Percentiles rank a stretch among this genome's conserved stretches.
These are phyloP conservation scores for Stegana nigrithorax DNA, from an alignment of 2,888 invertebrate species.

Conservation along the genomic window DNA sequence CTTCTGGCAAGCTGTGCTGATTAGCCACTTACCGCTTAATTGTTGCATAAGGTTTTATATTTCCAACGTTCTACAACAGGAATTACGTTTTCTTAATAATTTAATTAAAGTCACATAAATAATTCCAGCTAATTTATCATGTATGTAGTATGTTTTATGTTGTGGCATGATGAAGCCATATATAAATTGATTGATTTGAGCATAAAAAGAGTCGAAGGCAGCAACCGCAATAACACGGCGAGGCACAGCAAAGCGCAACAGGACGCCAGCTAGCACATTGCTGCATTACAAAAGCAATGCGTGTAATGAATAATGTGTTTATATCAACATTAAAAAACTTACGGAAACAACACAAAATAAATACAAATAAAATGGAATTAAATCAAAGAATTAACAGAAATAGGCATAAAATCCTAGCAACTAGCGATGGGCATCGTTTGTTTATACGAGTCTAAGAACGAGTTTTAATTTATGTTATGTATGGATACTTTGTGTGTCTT, in stretches of 20 bases:
- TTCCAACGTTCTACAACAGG: neutral
- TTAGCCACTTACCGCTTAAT: constrained; percentile 28
- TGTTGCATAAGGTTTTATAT: constrained; percentile 20
- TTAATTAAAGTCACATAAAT: constrained; percentile 1
- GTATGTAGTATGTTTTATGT: neutral
- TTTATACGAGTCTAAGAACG: too few relatives aligned
- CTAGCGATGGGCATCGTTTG: neutral
- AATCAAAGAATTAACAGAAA: too few relatives aligned
- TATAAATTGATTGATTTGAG: constrained; percentile 14
- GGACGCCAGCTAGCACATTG: neutral
- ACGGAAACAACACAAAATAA: neutral
- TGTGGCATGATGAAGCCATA: constrained; percentile 3
- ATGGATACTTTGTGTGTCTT: too few relatives aligned
- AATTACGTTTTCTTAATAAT: constrained; percentile 6
- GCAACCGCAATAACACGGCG: neutral
- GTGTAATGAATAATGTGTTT: neutral
- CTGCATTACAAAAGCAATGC: neutral
- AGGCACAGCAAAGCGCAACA: neutral
- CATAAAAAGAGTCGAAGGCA: neutral
- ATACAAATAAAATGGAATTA: neutral
- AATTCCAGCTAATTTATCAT: constrained; percentile 9
- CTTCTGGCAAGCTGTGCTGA: too few relatives aligned
- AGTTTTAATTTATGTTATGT: too few relatives aligned
- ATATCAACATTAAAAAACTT: neutral
- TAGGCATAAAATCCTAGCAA: too few relatives aligned